These are phyloP conservation scores for Diplazon laetatorius DNA, from an alignment of 2,888 invertebrate species.

Conservation along the genomic window DNA sequence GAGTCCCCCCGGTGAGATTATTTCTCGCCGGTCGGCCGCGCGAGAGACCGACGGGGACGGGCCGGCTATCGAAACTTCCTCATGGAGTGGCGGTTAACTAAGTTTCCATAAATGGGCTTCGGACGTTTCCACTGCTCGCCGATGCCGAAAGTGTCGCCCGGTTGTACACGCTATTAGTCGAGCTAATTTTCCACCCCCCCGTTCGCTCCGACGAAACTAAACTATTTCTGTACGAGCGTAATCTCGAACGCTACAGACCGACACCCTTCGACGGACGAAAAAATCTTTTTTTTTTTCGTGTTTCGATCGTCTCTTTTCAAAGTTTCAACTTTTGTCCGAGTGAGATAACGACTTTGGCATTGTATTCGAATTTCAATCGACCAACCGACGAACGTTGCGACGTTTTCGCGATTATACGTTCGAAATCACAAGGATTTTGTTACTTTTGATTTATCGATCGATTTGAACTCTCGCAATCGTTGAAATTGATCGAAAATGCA, in stretches of 20 bases:
- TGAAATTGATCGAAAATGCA: too few relatives aligned
- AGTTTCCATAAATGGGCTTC: conserved; percentile 75
- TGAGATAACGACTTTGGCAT: background rate
- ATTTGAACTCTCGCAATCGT: too few relatives aligned
- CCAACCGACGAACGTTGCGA: too few relatives aligned
- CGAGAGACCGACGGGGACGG: conserved; percentile 53
- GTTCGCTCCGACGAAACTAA: conserved; percentile 18
- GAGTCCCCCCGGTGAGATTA: conserved; percentile 75
- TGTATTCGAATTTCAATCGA: background rate
- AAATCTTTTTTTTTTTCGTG: background rate
- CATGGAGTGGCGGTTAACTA: conserved; percentile 73
- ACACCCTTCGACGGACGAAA: conserved; percentile 31
- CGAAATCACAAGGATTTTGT: too few relatives aligned
- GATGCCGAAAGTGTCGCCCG: conserved; percentile 16
- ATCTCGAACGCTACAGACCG: conserved; percentile 26
- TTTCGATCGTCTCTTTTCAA: background rate
- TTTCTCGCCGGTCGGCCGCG: conserved; percentile 56
- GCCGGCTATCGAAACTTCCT: conserved; percentile 75
- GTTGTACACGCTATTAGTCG: conserved; percentile 41
- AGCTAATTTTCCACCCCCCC: conserved; percentile 7
- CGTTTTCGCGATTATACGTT: too few relatives aligned
- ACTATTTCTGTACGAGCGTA: conserved; percentile 48
- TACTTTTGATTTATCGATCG: too few relatives aligned
- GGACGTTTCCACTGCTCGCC: conserved; percentile 66
- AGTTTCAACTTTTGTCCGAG: background rate